Evolutionary conservation across 2,888 invertebrate species (phyloP), one percentile per base, ranked within the genome.

Genomic region (Agrochola lota): DNA sequence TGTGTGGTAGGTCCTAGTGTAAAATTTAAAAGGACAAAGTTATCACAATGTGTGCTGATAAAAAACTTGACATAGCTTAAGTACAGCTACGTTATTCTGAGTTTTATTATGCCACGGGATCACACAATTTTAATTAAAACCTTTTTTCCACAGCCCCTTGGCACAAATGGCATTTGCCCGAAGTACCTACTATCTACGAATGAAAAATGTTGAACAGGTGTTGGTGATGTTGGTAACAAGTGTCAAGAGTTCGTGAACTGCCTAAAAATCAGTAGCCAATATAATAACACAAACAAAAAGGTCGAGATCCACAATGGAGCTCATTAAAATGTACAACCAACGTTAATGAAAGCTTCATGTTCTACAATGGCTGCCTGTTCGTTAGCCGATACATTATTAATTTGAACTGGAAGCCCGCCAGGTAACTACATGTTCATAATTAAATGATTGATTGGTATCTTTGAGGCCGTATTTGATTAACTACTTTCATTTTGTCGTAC

Each of bases 281-380:
- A 66, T 74, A 77, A 84, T 80, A 85, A 77, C 81, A 76, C 68
- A 83, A 80, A 78, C 73, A 80, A 77, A 84, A 73, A 59, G 63
- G 64, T 52, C 64, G 57, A 40, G 43, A 73, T 74, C 46, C 78
- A 86, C 84, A 87, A 84, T 83, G 70, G 77, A 70, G 35, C 71
- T 81, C 83, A 85, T 87, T 85, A 87, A 89, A 85, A 77, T 43
- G 74, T 67, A 81, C 85, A 87, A 78, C 80, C 80, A 63, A 78
- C 82, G 78, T 81, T 89, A 86, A 88, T 85, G 85, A 87, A 85
- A 85, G 85, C 85, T 85, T 81, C 78, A 81, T 78, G 81, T 86
- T 83, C 7, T 60, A 85, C 78, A 86, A 83, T 80, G 71, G 77
- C 83, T 23, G 82, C 74, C 69, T 77, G 74, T 82, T 84, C 85